Percentiles rank a stretch among this genome's conserved stretches.
Conservation (phyloP, 2,797 vertebrate species). For the Premnoplex brunnescens region DNA sequence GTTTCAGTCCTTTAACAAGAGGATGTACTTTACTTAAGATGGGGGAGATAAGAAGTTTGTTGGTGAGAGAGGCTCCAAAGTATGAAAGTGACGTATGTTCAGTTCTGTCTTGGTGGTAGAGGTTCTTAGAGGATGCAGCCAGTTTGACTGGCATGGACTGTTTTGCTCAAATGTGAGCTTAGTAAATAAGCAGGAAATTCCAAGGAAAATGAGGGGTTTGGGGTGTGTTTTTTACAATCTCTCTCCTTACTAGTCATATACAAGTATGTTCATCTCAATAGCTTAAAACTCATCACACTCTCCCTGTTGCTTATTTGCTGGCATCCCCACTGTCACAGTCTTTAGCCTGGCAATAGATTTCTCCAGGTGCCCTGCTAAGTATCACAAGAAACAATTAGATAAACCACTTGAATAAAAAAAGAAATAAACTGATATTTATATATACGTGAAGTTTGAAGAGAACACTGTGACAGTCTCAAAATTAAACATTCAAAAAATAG, state of each 20-base stretch:
- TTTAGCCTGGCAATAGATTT: neutral
- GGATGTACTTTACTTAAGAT: neutral
- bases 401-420: neutral
- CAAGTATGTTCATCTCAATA: neutral
- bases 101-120: neutral
- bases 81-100: neutral
- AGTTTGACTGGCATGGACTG: neutral
- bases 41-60: neutral
- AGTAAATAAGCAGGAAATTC: neutral
- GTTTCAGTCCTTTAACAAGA: neutral
- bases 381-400: neutral
- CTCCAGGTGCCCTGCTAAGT: neutral
- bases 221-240: neutral
- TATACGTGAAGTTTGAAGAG: neutral
- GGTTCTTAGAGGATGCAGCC: neutral
- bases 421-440: neutral
- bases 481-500: neutral
- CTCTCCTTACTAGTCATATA: neutral
- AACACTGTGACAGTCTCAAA: neutral
- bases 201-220: neutral
- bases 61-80: neutral
- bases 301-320: neutral
- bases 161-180: neutral
- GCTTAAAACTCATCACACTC: neutral
- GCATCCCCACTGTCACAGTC: neutral